These are phyloP conservation scores for Meganola albula DNA, from an alignment of 2,888 invertebrate genomes.

Conservation along the genomic window DNA sequence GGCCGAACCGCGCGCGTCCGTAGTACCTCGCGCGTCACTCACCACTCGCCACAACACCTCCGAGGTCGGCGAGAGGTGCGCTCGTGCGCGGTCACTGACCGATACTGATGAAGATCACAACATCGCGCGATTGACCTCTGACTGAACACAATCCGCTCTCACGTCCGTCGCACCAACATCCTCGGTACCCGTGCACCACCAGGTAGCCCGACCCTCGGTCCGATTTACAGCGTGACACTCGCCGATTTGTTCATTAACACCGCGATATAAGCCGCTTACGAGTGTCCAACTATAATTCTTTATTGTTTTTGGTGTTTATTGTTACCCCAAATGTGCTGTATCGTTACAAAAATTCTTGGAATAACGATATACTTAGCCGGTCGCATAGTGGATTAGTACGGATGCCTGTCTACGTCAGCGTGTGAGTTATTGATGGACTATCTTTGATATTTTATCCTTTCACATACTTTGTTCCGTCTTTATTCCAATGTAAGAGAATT, in stretches of 20 bases:
- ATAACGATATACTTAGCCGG: conserved; percentile 31
- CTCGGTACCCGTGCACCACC: conserved; percentile 40
- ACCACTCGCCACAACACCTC: conserved; percentile 55
- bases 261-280: conserved; percentile 46
- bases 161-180: conserved; percentile 28
- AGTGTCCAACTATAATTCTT: conserved; percentile 65
- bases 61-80: conserved; percentile 49
- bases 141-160: conserved; percentile 32
- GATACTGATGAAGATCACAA: conserved; percentile 40
- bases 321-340: conserved; percentile 63
- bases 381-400: conserved; percentile 34
- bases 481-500: too few species aligned
- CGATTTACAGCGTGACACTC: conserved; percentile 55
- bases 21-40: conserved; percentile 43
- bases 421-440: conserved; percentile 29
- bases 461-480: too few species aligned
- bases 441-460: conserved; percentile 11
- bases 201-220: conserved; percentile 53
- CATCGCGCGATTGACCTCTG: conserved; percentile 32
- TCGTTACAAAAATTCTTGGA: conserved; percentile 46
- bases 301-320: conserved; percentile 71
- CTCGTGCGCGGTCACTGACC: conserved; percentile 63
- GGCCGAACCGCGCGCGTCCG: conserved; percentile 63
- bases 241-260: conserved; percentile 55
- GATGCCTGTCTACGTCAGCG: conserved; percentile 26